phyloP scores from a whole-genome alignment of 1,140 invertebrate species.

The Drosophila murphyi region DNA sequence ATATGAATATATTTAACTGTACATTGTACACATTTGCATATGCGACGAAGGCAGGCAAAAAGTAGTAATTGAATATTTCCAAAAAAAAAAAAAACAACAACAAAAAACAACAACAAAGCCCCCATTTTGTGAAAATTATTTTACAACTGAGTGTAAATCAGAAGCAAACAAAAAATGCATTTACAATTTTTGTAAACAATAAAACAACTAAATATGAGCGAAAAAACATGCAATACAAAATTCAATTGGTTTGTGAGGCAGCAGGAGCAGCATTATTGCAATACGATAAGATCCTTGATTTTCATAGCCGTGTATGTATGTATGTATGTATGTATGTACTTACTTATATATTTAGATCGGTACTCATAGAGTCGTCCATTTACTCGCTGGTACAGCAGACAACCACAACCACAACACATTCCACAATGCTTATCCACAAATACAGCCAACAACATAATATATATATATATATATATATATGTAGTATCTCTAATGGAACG shows the following conservation, averaged over 20 bases:
- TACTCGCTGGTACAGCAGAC: slow-evolving; percentile 8
- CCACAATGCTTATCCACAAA: slow-evolving; percentile 14
- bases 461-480: slow-evolving; percentile 11
- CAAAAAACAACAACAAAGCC: slow-evolving; percentile 1
- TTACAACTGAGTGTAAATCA: slow-evolving; percentile 36
- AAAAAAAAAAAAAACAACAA: slow-evolving; percentile 17
- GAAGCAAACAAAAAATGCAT: slow-evolving; percentile 49
- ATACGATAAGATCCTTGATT: slow-evolving; percentile 18
- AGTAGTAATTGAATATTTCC: slow-evolving; percentile 37
- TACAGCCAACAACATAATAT: slow-evolving; percentile 7
- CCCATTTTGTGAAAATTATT: slow-evolving; percentile 19
- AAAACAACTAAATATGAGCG: slow-evolving; percentile 53
- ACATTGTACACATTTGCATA: slow-evolving; percentile 26
- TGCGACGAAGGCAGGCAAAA: slow-evolving; percentile 18
- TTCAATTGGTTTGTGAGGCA: slow-evolving; percentile 28
- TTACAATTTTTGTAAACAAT: slow-evolving; percentile 56
- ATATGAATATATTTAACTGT: slow-evolving; percentile 40
- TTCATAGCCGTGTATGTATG: slow-evolving; percentile 16
- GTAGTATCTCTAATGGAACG: slow-evolving; percentile 18
- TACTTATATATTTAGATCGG: slow-evolving; percentile 17
- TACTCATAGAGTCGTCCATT: slow-evolving; percentile 34
- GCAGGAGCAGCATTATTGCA: slow-evolving; percentile 12
- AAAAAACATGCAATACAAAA: slow-evolving; percentile 27
- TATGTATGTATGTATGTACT: slow-evolving; percentile 12
- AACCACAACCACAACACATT: slow-evolving; percentile 32